Evolutionary conservation across 2,888 invertebrate genomes (phyloP).

Genomic region (Drosophila borealis): DNA sequence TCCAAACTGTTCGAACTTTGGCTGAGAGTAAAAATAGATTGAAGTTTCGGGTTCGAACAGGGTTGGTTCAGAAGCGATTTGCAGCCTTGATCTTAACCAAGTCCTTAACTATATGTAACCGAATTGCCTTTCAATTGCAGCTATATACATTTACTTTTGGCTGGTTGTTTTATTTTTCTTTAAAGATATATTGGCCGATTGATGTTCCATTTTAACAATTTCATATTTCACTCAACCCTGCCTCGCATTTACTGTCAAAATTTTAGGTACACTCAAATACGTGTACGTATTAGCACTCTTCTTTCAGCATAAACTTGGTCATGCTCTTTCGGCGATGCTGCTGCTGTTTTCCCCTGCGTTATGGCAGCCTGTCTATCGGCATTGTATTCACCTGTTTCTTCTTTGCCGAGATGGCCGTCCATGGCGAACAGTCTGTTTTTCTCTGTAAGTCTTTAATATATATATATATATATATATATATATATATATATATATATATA

Average conservation of each 20-base stretch:
- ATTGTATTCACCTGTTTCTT: slow-evolving; percentile 31
- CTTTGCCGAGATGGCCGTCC: slow-evolving; percentile 36
- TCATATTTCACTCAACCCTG: neutral
- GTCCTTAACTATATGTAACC: neutral
- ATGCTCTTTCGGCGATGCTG: slow-evolving; percentile 49
- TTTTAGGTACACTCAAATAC: slow-evolving; percentile 8
- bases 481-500: neutral
- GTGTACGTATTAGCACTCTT: neutral
- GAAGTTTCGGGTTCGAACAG: too few relatives aligned
- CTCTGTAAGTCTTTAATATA: slow-evolving; percentile 36
- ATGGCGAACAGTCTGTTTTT: slow-evolving; percentile 32
- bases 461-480: neutral
- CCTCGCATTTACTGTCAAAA: slow-evolving; percentile 33
- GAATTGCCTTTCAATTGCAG: neutral
- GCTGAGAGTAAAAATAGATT: too few relatives aligned
- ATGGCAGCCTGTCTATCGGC: slow-evolving; percentile 41
- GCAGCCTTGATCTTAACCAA: too few relatives aligned
- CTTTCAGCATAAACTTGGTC: neutral
- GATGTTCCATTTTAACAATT: neutral
- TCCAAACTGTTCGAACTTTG: too few relatives aligned
- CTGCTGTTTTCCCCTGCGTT: slow-evolving; percentile 26
- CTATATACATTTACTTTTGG: slow-evolving; percentile 36
- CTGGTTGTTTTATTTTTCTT: slow-evolving; percentile 28
- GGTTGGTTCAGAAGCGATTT: too few relatives aligned
- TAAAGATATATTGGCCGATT: neutral